These are phyloP conservation scores for Nomada ferruginata DNA, from an alignment of 2,888 invertebrate species.

Conservation along the genomic window DNA sequence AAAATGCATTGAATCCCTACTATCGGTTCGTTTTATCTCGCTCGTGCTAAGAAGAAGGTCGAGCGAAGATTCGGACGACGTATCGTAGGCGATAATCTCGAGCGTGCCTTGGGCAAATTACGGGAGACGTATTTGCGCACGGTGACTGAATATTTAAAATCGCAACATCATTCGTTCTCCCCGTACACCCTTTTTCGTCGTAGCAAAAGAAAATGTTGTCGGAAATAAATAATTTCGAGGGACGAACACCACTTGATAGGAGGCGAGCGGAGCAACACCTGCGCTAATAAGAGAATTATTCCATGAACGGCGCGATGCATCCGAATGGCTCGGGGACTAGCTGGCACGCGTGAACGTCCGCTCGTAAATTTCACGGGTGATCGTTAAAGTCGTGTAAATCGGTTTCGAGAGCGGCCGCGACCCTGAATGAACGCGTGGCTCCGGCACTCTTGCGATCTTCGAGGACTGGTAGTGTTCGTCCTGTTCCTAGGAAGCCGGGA, in stretches of 20 bases:
- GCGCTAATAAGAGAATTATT: conserved; percentile 33
- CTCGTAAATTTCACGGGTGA: conserved; percentile 76
- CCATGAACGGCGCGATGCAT: conserved; percentile 30
- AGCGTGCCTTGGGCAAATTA: conserved; percentile 21
- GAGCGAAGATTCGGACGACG: conserved; percentile 46
- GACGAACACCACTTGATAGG: conserved; percentile 29
- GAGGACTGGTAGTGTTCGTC: conserved; percentile 21
- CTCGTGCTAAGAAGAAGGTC: conserved; percentile 51
- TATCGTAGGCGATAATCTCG: conserved; percentile 53
- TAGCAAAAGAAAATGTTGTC: not conserved
- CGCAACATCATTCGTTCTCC: too few relatives aligned
- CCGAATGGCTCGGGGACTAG: conserved; percentile 61
- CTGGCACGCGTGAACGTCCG: conserved; percentile 75
- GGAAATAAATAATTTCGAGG: not conserved
- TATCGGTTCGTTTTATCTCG: conserved; percentile 80
- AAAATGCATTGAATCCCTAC: conserved; percentile 82
- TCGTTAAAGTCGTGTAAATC: conserved; percentile 80
- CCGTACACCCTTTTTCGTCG: too few relatives aligned
- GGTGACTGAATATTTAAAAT: too few relatives aligned
- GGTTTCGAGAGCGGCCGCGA: conserved; percentile 72
- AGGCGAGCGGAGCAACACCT: conserved; percentile 52
- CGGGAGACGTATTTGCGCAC: too few relatives aligned
- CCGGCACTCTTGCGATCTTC: not conserved
- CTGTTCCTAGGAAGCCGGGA: conserved; percentile 9
- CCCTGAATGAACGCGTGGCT: conserved; percentile 45